These are phyloP conservation scores for Periophthalmus modestus DNA, from an alignment of 2,113 vertebrate genomes.

Conservation along the genomic window DNA sequence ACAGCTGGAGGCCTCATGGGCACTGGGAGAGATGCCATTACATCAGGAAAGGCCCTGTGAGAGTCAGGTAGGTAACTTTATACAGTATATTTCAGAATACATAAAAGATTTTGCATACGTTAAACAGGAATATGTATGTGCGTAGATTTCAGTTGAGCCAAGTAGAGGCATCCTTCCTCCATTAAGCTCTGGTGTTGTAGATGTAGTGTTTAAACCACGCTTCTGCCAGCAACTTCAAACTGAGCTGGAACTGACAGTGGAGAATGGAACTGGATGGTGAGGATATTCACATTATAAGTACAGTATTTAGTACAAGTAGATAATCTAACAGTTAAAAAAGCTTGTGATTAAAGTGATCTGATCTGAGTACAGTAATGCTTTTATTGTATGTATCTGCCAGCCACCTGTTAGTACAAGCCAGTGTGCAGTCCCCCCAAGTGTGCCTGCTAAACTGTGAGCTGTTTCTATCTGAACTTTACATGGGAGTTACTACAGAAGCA, in stretches of 20 bases:
- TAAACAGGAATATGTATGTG: not conserved
- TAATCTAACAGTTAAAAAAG: not conserved
- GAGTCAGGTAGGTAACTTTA: conserved; percentile 53
- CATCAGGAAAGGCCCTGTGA: conserved; percentile 2
- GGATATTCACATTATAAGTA: conserved; percentile 6
- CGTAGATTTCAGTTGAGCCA: conserved; percentile 80
- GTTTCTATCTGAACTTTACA: conserved; percentile 79
- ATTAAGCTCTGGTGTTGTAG: conserved; percentile 72
- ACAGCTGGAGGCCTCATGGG: conserved; percentile 84
- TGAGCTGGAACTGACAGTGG: conserved; percentile 82
- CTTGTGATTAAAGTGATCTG: not conserved
- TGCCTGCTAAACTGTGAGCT: conserved; percentile 83
- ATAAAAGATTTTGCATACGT: not conserved
- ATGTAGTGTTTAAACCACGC: conserved; percentile 75
- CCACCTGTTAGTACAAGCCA: conserved; percentile 83
- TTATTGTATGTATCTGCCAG: conserved; percentile 71
- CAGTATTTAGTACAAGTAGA: not conserved
- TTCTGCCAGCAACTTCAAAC: conserved; percentile 80
- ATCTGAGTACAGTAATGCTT: not conserved
- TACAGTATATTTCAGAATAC: not conserved
- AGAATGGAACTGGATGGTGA: conserved; percentile 85
- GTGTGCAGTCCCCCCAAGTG: conserved; percentile 83
- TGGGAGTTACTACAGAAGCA: conserved; percentile 74
- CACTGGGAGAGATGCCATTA: conserved; percentile 66
- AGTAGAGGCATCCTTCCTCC: conserved; percentile 78